Evolutionary conservation across 2,797 vertebrate species (phyloP).

Genomic region (Pangasius djambal): DNA sequence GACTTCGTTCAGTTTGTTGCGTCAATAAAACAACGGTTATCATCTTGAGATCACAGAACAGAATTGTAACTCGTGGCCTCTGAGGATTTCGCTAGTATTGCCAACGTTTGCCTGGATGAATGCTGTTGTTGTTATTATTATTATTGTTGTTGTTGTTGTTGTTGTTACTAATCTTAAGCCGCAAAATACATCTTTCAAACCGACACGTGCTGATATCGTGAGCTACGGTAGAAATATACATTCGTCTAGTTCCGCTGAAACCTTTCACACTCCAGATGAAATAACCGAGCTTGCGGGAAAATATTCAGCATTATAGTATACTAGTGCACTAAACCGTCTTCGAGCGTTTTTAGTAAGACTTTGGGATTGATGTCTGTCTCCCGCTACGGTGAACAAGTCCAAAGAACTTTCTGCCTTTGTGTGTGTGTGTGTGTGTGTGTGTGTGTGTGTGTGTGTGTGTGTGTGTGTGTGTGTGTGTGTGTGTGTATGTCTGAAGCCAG

Average conservation of each 20-base stretch:
- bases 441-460: neutral
- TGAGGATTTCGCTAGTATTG: neutral
- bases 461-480: neutral
- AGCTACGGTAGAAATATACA: neutral
- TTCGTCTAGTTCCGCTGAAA: neutral
- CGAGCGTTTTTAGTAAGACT: neutral
- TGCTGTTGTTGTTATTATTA: neutral
- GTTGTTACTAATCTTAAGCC: neutral
- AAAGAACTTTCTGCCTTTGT: constrained; percentile 9
- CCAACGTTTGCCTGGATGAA: neutral
- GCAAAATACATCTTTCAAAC: neutral
- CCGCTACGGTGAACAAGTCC: constrained; percentile 6
- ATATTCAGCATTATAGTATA: neutral
- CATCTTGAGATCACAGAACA: neutral
- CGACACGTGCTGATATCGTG: neutral
- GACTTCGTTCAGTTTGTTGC: neutral
- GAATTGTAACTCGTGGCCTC: neutral
- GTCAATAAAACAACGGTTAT: neutral
- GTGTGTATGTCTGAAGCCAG: neutral
- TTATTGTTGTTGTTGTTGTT: neutral
- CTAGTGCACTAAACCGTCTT: neutral
- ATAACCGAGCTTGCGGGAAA: neutral
- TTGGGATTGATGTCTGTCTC: neutral
- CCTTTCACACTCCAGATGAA: neutral
- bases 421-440: neutral